These are phyloP conservation scores for Coremacera marginata DNA, from an alignment of 2,888 invertebrate species.

Conservation along the genomic window DNA sequence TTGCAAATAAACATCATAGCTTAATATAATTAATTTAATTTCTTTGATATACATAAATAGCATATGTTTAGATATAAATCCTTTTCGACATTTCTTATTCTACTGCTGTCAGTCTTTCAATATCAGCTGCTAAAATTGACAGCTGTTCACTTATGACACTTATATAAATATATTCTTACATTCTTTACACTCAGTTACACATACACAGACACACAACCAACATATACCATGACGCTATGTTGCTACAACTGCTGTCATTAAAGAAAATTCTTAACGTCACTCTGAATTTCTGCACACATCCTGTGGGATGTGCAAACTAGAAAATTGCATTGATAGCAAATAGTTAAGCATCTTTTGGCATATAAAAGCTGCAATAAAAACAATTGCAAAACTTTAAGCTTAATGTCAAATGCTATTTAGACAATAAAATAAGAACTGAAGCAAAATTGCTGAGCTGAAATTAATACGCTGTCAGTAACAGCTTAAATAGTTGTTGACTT, in stretches of 20 bases:
- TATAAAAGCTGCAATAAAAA: neutral
- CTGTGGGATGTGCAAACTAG: neutral
- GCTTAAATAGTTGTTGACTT: neutral
- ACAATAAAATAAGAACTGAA: too few relatives aligned
- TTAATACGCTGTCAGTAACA: neutral
- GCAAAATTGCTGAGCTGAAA: neutral
- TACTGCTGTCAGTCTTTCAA: too few relatives aligned
- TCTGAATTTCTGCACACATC: neutral
- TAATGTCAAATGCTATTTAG: too few relatives aligned
- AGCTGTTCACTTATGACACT: too few relatives aligned
- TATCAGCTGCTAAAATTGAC: too few relatives aligned
- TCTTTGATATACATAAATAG: too few relatives aligned
- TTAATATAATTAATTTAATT: too few relatives aligned
- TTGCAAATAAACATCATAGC: too few relatives aligned
- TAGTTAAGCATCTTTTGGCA: neutral
- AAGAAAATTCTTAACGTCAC: neutral
- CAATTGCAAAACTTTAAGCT: neutral
- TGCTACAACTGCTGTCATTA: neutral
- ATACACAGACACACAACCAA: neutral
- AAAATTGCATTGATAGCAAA: neutral
- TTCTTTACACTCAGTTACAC: neutral
- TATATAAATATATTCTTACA: too few relatives aligned
- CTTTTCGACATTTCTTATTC: too few relatives aligned
- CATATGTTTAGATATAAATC: too few relatives aligned
- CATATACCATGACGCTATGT: neutral